Evolutionary conservation across 2,888 invertebrate genomes (phyloP).

Genomic region (Meghimatium bilineatum): DNA sequence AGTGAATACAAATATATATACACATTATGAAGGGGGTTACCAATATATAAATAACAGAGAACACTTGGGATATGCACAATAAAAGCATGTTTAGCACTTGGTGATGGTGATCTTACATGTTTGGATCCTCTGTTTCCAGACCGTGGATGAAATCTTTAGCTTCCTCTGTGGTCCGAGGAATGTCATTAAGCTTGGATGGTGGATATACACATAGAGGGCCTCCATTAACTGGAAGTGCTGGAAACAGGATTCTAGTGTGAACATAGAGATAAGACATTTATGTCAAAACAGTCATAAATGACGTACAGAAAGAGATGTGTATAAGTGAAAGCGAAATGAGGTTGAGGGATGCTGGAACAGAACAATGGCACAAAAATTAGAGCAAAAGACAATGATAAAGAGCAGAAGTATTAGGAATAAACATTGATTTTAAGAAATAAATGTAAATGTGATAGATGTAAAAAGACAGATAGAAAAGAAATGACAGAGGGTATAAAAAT

Average conservation of each 20-base stretch:
- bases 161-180: slow-evolving; percentile 23
- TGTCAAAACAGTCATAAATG: neutral
- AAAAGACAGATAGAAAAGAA: too few species aligned
- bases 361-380: too few species aligned
- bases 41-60: neutral
- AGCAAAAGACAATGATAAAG: too few species aligned
- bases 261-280: neutral
- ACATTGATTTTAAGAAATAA: too few species aligned
- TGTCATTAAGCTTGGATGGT: neutral
- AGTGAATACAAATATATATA: neutral
- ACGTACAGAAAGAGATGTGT: neutral
- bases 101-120: slow-evolving; percentile 17
- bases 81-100: neutral
- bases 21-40: too few species aligned
- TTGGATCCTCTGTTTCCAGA: slow-evolving; percentile 35
- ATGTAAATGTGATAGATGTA: too few species aligned
- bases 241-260: slow-evolving; percentile 84
- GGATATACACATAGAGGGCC: slow-evolving; percentile 64
- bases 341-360: neutral
- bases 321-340: neutral
- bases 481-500: too few species aligned
- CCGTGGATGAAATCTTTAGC: slow-evolving; percentile 33
- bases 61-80: neutral
- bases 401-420: too few species aligned
- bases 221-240: slow-evolving; percentile 84